Conservation (phyloP, 2,888 invertebrate species). For the Pristionchus mayeri region DNA sequence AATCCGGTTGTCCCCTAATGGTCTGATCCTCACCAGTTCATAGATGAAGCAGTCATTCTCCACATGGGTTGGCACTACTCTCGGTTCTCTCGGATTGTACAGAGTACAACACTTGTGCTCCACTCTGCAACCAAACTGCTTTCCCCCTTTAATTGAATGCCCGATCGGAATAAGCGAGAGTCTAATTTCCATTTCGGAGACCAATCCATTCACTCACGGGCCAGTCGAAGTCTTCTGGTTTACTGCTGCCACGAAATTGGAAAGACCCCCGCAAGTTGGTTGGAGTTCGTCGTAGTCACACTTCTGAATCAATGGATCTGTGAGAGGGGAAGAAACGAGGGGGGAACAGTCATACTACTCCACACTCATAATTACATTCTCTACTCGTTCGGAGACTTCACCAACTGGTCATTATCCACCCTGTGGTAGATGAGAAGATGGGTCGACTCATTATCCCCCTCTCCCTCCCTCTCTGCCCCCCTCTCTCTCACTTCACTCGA, state of each 20-base stretch:
- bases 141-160: too few species aligned
- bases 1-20: too few species aligned
- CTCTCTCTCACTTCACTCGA: neutral
- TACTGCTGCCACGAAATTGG: slow-evolving; percentile 75
- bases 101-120: slow-evolving; percentile 74
- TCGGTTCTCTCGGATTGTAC: slow-evolving; percentile 64
- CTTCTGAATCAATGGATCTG: slow-evolving; percentile 55
- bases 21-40: slow-evolving; percentile 65
- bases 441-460: neutral
- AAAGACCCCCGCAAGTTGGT: slow-evolving; percentile 73
- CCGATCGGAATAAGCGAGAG: neutral
- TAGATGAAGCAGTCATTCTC: slow-evolving; percentile 76
- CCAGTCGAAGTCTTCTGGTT: slow-evolving; percentile 68
- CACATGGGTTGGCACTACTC: slow-evolving; percentile 65
- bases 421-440: slow-evolving; percentile 20
- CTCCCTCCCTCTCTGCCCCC: neutral
- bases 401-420: slow-evolving; percentile 9
- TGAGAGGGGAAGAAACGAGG: neutral
- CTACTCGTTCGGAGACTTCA: neutral
- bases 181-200: slow-evolving; percentile 6
- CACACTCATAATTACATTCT: neutral
- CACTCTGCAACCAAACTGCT: slow-evolving; percentile 61
- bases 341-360: neutral
- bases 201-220: slow-evolving; percentile 60
- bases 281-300: slow-evolving; percentile 74